Conservation (phyloP, 2,888 invertebrate genomes). For the Melanargia galathea region DNA sequence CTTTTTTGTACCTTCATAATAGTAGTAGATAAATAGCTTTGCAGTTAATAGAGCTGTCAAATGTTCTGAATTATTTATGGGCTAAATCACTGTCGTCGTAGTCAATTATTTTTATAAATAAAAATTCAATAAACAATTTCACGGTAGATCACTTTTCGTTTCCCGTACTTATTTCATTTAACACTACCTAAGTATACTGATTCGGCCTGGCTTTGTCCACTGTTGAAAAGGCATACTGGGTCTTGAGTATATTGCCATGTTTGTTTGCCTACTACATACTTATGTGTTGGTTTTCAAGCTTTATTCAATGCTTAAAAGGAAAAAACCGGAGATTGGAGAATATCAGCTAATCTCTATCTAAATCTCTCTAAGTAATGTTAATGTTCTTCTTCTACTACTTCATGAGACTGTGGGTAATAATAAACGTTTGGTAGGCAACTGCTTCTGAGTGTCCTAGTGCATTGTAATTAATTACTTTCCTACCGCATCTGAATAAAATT, state of each 20-base stretch:
- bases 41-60: neutral
- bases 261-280: neutral
- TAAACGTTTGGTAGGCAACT: no score
- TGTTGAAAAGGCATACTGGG: no score
- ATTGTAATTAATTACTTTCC: no score
- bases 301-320: no score
- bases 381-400: no score
- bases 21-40: neutral
- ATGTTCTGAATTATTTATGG: neutral
- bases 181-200: neutral
- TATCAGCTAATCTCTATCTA: no score
- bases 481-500: no score
- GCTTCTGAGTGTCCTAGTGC: no score
- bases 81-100: neutral
- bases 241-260: neutral
- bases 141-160: slow-evolving; percentile 1
- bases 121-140: neutral
- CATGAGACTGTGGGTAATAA: no score
- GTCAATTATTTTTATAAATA: neutral
- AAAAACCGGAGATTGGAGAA: no score
- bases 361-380: no score
- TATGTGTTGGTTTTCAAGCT: no score
- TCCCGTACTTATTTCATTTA: neutral
- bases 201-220: neutral
- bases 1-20: neutral